phyloP scores from a whole-genome alignment of 2,797 vertebrate genomes.

The Masticophis lateralis region DNA sequence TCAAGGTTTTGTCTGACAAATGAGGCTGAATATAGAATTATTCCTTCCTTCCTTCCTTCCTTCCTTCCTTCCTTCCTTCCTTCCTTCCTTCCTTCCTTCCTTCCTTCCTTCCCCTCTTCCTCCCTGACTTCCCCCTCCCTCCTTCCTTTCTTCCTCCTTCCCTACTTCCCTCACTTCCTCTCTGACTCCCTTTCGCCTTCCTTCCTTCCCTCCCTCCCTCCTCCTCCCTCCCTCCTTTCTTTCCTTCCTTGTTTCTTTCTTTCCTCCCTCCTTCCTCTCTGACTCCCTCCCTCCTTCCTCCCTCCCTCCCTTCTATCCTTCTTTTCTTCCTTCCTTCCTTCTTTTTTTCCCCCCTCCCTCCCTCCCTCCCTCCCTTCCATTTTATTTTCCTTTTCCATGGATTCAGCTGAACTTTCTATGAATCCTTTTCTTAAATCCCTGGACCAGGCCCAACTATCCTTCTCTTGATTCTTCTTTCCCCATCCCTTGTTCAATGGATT shows the following conservation, averaged over 20 bases:
- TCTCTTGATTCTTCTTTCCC: neutral
- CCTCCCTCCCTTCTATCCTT: neutral
- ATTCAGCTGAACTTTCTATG: neutral
- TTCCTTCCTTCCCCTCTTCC: accelerated
- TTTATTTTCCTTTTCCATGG: neutral
- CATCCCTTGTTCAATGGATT: neutral
- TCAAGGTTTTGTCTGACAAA: neutral
- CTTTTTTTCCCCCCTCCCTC: accelerated
- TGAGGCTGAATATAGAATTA: neutral
- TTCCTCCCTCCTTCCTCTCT: neutral
- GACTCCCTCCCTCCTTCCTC: accelerated
- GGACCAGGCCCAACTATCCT: neutral
- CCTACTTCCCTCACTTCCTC: accelerated
- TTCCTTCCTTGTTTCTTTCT: neutral
- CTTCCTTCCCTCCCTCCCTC: neutral
- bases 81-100: too few species aligned
- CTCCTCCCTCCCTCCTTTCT: too few species aligned
- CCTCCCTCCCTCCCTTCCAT: neutral
- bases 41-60: neutral
- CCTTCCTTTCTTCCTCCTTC: accelerated
- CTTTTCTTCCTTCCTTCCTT: accelerated
- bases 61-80: accelerated
- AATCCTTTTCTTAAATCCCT: neutral
- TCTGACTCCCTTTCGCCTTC: too few species aligned
- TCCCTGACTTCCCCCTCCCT: accelerated